These are phyloP conservation scores for Sapajus apella DNA, from an alignment of 2,113 vertebrate genomes.

Conservation along the genomic window DNA sequence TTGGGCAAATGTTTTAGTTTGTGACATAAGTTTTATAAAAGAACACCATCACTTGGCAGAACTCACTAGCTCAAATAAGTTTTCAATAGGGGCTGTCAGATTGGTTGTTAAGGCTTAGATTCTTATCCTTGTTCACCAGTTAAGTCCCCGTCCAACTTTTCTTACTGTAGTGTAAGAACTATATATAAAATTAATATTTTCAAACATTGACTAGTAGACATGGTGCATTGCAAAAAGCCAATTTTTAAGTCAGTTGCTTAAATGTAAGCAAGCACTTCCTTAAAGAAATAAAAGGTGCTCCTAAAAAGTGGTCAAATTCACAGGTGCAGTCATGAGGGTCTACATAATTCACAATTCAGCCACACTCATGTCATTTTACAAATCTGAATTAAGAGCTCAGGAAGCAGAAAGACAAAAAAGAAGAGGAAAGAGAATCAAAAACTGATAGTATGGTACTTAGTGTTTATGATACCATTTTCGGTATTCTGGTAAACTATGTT, in stretches of 20 bases:
- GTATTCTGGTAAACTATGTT: neutral
- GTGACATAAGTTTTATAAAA: neutral
- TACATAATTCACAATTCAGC: neutral
- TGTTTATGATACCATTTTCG: neutral
- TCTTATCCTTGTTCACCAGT: neutral
- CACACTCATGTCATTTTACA: neutral
- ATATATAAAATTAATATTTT: neutral
- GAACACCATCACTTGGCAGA: neutral
- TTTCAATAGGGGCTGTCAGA: neutral
- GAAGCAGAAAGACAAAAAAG: neutral
- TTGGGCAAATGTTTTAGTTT: neutral
- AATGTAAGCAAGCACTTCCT: neutral
- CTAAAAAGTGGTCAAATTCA: neutral
- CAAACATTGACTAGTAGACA: neutral
- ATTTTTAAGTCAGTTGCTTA: constrained; percentile 21
- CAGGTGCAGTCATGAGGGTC: neutral
- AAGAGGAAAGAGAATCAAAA: neutral
- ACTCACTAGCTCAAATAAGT: neutral
- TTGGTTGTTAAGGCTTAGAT: neutral
- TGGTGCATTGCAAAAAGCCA: neutral
- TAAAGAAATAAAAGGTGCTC: neutral
- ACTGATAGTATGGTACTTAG: neutral
- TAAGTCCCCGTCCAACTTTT: neutral
- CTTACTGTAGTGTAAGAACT: neutral
- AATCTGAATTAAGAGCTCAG: neutral